Evolutionary conservation across 2,888 invertebrate genomes (phyloP).

Genomic region (Chesias legatella): DNA sequence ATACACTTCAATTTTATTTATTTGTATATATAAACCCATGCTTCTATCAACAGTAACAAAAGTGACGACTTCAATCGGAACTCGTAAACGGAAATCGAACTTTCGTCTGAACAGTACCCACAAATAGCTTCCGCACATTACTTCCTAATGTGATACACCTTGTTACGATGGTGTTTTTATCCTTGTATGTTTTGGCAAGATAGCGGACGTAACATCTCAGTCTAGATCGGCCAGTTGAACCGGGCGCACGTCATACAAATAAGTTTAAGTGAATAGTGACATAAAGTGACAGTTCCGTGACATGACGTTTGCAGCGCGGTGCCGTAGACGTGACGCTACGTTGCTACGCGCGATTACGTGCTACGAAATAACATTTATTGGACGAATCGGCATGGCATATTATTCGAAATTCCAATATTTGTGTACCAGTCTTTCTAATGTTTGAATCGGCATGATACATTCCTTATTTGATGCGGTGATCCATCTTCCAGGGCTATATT

Average conservation of each 20-base stretch:
- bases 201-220: constrained; percentile 57
- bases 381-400: constrained; percentile 16
- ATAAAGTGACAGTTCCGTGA: constrained; percentile 36
- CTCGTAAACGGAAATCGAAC: neutral
- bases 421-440: neutral
- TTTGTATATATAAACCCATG: too few species aligned
- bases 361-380: constrained; percentile 31
- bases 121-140: constrained; percentile 17
- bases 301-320: constrained; percentile 29
- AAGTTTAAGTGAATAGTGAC: constrained; percentile 31
- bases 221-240: constrained; percentile 60
- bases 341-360: constrained; percentile 32
- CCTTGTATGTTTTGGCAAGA: constrained; percentile 55
- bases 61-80: neutral
- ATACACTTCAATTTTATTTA: too few species aligned
- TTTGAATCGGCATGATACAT: too few species aligned
- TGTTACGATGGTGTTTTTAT: constrained; percentile 58
- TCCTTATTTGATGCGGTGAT: too few species aligned
- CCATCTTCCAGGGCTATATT: too few species aligned
- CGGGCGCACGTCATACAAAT: constrained; percentile 56
- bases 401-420: constrained; percentile 13
- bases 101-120: neutral
- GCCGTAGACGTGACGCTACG: constrained; percentile 21
- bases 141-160: constrained; percentile 48
- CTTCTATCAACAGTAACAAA: too few species aligned